These are phyloP conservation scores for Chaetodon trifasciatus DNA, from an alignment of 2,797 vertebrate genomes.

Conservation along the genomic window DNA sequence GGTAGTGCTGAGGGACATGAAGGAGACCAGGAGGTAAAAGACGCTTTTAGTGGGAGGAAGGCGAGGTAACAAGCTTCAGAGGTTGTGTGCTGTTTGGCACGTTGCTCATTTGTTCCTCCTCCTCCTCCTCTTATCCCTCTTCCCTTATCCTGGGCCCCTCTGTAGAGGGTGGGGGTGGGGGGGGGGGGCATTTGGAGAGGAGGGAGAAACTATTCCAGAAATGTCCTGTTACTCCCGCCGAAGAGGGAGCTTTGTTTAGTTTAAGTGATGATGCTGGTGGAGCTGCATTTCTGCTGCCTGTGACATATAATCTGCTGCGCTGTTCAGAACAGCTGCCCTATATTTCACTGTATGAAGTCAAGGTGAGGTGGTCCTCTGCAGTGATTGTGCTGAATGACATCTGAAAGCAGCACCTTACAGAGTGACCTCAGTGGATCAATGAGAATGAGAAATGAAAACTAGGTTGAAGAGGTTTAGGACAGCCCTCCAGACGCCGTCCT, in stretches of 20 bases:
- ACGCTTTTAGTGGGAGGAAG: constrained; percentile 33
- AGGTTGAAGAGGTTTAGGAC: constrained; percentile 11
- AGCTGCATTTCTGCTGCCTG: constrained; percentile 61
- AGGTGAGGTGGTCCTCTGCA: not conserved
- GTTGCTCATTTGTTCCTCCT: constrained; percentile 26
- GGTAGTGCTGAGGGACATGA: constrained; percentile 13
- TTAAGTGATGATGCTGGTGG: constrained; percentile 52
- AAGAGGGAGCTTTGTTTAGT: constrained; percentile 78
- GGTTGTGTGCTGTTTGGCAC: constrained; percentile 41
- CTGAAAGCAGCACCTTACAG: not conserved
- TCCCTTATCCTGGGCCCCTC: constrained; percentile 77
- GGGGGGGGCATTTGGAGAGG: constrained; percentile 57
- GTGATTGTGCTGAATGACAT: not conserved
- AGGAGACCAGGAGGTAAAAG: constrained; percentile 28
- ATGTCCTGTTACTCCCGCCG: constrained; percentile 75
- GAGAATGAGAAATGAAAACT: not conserved
- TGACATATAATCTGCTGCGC: constrained; percentile 12
- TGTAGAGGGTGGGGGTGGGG: constrained; percentile 43
- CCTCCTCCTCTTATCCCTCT: constrained; percentile 33
- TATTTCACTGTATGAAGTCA: not conserved
- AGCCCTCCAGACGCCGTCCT: not conserved
- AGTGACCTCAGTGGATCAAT: not conserved
- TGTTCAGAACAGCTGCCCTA: not conserved
- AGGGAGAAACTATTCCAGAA: constrained; percentile 85
- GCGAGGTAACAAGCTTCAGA: constrained; percentile 26